Evolutionary conservation across 2,888 invertebrate species (phyloP).

Genomic region (Eugnorisma glareosa): DNA sequence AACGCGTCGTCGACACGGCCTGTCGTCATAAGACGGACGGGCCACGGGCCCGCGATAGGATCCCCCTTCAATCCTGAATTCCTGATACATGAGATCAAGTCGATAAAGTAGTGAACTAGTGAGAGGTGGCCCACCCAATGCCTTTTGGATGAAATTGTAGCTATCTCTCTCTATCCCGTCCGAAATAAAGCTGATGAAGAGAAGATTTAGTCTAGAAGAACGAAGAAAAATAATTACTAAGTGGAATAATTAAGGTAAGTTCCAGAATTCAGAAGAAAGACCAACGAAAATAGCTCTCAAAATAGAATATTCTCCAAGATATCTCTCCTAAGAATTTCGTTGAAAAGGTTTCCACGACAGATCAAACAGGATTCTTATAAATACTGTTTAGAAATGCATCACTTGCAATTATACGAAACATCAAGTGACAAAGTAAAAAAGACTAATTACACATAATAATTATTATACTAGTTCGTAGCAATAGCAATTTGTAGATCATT

Average conservation of each 20-base stretch:
- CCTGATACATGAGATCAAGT: slow-evolving; percentile 20
- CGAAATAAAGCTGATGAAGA: neutral
- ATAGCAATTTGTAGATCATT: slow-evolving; percentile 87
- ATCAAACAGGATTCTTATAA: slow-evolving; percentile 58
- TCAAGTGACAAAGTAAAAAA: slow-evolving; percentile 83
- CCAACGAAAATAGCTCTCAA: neutral
- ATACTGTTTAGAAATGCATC: slow-evolving; percentile 57
- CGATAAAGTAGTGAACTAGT: neutral
- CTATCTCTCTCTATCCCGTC: neutral
- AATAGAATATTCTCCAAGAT: slow-evolving; percentile 11
- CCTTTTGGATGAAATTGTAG: slow-evolving; percentile 6
- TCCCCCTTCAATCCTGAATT: slow-evolving; percentile 6
- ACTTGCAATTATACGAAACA: slow-evolving; percentile 68
- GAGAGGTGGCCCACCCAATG: slow-evolving; percentile 41
- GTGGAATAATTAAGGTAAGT: neutral
- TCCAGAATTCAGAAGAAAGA: neutral
- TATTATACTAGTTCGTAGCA: slow-evolving; percentile 81
- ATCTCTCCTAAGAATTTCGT: neutral
- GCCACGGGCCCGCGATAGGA: too few species aligned
- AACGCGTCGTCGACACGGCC: too few species aligned
- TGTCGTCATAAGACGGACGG: too few species aligned
- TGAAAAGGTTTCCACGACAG: slow-evolving; percentile 17
- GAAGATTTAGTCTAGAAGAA: neutral
- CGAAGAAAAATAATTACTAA: neutral
- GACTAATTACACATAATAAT: slow-evolving; percentile 83